These are phyloP conservation scores for Upupa epops DNA, from an alignment of 2,113 vertebrate species.

Conservation along the genomic window DNA sequence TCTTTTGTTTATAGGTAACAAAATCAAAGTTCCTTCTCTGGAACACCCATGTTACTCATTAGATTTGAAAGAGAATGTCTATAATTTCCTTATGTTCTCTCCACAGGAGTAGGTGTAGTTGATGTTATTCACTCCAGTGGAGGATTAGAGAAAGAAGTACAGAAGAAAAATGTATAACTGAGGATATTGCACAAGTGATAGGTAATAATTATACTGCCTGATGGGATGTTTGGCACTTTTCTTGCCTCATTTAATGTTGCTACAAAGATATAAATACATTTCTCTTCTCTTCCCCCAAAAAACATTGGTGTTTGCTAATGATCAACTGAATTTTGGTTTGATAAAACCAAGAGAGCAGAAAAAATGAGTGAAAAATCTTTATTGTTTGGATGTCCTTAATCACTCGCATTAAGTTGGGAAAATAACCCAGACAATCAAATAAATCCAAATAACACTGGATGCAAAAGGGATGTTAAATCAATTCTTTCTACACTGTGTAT, in stretches of 20 bases:
- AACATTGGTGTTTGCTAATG: background rate
- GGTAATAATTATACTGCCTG: background rate
- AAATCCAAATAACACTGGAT: background rate
- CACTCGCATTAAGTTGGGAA: background rate
- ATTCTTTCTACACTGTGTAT: background rate
- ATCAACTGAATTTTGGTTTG: background rate
- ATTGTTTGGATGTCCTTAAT: background rate
- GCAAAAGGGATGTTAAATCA: background rate
- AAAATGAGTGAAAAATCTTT: background rate
- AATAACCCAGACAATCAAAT: too few species aligned
- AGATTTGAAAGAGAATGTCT: constrained; percentile 14
- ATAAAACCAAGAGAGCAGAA: background rate
- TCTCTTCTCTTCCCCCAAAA: background rate
- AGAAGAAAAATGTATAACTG: background rate
- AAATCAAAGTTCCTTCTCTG: background rate
- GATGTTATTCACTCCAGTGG: background rate
- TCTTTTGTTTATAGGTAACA: background rate
- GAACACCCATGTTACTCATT: background rate
- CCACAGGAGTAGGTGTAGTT: background rate
- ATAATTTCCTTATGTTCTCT: background rate
- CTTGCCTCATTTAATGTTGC: background rate
- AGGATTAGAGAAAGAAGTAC: background rate
- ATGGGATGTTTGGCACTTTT: background rate
- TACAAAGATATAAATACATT: background rate
- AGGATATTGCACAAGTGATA: background rate